Conservation (phyloP, 37 sponge, comb jelly and placozoan genomes). For the Beroe forskalii region DNA sequence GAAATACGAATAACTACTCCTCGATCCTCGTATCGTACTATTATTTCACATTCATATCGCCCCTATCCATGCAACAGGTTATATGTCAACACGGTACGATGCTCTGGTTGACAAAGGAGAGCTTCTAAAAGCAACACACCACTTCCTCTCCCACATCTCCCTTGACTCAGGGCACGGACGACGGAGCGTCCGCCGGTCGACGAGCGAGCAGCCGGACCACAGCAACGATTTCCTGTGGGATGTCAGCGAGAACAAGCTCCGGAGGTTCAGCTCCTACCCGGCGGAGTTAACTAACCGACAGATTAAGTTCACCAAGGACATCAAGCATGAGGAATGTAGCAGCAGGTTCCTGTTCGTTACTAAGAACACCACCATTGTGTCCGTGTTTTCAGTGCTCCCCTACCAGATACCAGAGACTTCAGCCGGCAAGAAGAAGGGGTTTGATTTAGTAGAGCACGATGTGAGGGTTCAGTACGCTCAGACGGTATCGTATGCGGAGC, state of each 20-base stretch:
- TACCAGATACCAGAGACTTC: background rate
- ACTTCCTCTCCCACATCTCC: constrained; percentile 61
- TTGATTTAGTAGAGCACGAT: background rate
- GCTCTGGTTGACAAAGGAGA: background rate
- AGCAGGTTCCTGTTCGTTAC: constrained; percentile 34
- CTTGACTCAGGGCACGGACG: constrained; percentile 12
- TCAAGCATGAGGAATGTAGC: constrained; percentile 53
- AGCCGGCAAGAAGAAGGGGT: background rate
- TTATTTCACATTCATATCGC: too few species aligned
- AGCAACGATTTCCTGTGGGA: constrained; percentile 10
- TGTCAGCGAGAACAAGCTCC: constrained; percentile 1
- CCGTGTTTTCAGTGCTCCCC: constrained; percentile 53
- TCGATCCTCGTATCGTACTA: too few species aligned
- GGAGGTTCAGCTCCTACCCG: constrained; percentile 18
- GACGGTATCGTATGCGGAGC: constrained; percentile 17
- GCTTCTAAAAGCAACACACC: constrained; percentile 5
- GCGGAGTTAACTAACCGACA: background rate
- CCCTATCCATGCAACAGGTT: too few species aligned
- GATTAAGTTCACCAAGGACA: constrained; percentile 32
- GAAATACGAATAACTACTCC: too few species aligned
- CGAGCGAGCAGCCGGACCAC: constrained; percentile 24
- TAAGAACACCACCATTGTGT: constrained; percentile 1
- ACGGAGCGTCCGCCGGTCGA: constrained; percentile 4
- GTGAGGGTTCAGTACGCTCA: background rate
- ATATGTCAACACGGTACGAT: constrained; percentile 16